phyloP scores from a whole-genome alignment of 2,888 invertebrate species.

The Leptinotarsa peninsularis region DNA sequence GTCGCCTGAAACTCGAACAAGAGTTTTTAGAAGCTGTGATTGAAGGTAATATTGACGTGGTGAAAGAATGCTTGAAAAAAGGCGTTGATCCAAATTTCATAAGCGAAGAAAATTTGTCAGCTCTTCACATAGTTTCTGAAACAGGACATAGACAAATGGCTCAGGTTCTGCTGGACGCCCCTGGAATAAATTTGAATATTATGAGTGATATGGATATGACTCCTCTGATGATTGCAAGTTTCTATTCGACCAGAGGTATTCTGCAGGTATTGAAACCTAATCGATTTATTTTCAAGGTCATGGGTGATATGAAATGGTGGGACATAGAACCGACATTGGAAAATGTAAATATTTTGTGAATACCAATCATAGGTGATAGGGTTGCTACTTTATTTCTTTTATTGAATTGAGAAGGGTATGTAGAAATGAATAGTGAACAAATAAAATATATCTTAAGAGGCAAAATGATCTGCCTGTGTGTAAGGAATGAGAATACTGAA shows the following conservation, averaged over 20 bases:
- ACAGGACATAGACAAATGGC: slow-evolving; percentile 42
- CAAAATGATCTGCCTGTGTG: too few relatives aligned
- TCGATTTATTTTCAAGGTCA: too few relatives aligned
- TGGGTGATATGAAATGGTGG: too few relatives aligned
- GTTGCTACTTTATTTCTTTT: too few relatives aligned
- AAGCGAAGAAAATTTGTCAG: slow-evolving; percentile 38
- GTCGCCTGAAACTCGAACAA: slow-evolving; percentile 14
- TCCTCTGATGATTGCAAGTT: slow-evolving; percentile 42
- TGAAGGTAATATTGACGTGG: slow-evolving; percentile 31
- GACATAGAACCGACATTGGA: too few relatives aligned
- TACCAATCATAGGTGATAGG: too few relatives aligned
- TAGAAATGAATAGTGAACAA: too few relatives aligned
- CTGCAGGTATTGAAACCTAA: background rate
- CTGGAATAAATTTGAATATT: slow-evolving; percentile 32
- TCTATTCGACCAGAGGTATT: slow-evolving; percentile 26
- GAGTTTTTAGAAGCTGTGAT: slow-evolving; percentile 37
- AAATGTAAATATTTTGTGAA: too few relatives aligned
- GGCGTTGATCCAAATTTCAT: slow-evolving; percentile 44
- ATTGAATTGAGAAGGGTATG: too few relatives aligned
- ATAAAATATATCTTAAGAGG: too few relatives aligned
- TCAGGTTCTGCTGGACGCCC: slow-evolving; percentile 18
- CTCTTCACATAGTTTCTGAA: slow-evolving; percentile 48
- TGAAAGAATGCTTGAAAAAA: slow-evolving; percentile 36
- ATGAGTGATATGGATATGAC: slow-evolving; percentile 30
- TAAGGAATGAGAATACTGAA: too few relatives aligned